These are phyloP conservation scores for Trialeurodes vaporariorum DNA, from an alignment of 1,140 invertebrate species.

Conservation along the genomic window DNA sequence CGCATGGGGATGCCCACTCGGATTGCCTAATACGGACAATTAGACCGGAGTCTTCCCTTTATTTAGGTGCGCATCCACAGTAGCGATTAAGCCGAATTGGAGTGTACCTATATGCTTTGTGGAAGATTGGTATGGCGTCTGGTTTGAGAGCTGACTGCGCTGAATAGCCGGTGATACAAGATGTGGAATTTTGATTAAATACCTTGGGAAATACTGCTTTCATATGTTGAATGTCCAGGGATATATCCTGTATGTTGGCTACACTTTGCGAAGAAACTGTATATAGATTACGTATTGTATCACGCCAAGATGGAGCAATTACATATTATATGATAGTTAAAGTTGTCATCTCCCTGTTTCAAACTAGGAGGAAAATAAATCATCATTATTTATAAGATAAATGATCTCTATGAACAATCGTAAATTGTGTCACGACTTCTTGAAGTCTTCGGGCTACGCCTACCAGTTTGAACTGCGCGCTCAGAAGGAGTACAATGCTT, in stretches of 20 bases:
- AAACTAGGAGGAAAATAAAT: too few species aligned
- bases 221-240: not conserved
- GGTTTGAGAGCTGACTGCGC: not conserved
- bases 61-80: not conserved
- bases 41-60: not conserved
- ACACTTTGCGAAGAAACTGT: too few species aligned
- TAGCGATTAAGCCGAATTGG: not conserved
- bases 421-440: too few species aligned
- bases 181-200: not conserved
- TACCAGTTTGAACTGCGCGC: too few species aligned
- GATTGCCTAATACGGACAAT: not conserved
- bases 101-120: not conserved
- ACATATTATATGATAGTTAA: too few species aligned
- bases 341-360: too few species aligned
- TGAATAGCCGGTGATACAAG: not conserved
- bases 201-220: not conserved
- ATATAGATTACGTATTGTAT: too few species aligned
- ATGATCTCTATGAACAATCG: too few species aligned
- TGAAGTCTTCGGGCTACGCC: too few species aligned
- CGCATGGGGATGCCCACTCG: slow-evolving; percentile 32
- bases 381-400: too few species aligned
- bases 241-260: not conserved
- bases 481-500: too few species aligned
- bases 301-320: too few species aligned
- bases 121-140: not conserved